Conservation (phyloP, 2,113 vertebrate species). For the Cygnus buccinator region DNA sequence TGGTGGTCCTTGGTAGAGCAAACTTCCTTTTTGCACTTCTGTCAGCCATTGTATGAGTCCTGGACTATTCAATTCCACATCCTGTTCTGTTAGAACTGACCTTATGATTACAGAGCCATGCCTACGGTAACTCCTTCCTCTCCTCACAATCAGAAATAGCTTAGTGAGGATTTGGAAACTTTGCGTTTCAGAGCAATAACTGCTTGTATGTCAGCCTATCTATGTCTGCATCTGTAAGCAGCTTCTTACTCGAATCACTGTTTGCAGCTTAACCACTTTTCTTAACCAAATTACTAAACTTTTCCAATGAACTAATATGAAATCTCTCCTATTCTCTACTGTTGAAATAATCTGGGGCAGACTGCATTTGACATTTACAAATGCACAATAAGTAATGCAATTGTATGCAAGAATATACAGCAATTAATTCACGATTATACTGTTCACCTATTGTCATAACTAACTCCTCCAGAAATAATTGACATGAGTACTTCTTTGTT, state of each 20-base stretch:
- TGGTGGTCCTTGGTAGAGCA: background rate
- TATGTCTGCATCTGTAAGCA: background rate
- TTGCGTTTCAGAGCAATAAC: background rate
- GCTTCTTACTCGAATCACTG: background rate
- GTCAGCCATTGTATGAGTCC: too few species aligned
- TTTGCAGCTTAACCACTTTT: background rate
- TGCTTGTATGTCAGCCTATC: background rate
- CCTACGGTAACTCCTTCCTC: background rate
- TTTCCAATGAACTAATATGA: background rate
- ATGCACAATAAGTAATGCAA: background rate
- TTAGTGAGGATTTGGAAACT: background rate
- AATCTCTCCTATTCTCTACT: background rate
- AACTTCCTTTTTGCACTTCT: background rate
- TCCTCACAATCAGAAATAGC: background rate
- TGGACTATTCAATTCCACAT: background rate
- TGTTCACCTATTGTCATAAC: background rate
- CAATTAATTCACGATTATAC: background rate
- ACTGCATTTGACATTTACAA: background rate
- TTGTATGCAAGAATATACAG: background rate
- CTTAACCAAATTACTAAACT: background rate
- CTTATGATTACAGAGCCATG: background rate
- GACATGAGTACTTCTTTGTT: background rate
- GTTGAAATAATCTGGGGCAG: background rate
- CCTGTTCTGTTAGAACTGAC: background rate
- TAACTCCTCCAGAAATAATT: background rate